phyloP scores from a whole-genome alignment of 1,140 invertebrate species.

The Aphelenchoides fujianensis region DNA sequence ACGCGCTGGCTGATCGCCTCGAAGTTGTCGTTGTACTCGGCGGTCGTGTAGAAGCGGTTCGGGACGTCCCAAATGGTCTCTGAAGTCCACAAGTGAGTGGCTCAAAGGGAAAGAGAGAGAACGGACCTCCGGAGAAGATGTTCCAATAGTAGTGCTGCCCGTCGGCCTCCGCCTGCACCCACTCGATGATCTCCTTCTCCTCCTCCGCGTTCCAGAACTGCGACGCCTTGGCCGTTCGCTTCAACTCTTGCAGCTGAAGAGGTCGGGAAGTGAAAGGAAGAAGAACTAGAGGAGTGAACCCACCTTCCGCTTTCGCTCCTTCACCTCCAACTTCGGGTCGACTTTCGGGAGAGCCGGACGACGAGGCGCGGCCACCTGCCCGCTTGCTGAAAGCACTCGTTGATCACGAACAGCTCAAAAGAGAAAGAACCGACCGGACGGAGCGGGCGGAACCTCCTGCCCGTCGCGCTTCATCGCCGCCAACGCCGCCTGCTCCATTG shows the following conservation, averaged over 20 bases:
- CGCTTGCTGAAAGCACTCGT: too few relatives aligned
- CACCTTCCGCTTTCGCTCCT: constrained; percentile 29
- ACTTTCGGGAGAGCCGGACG: background rate
- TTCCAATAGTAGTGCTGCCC: constrained; percentile 78
- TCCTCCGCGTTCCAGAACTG: constrained; percentile 57
- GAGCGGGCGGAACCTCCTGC: constrained; percentile 23
- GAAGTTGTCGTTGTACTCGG: constrained; percentile 53
- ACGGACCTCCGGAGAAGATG: constrained; percentile 73
- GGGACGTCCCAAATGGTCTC: constrained; percentile 62
- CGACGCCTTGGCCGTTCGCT: constrained; percentile 40
- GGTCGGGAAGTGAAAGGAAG: background rate
- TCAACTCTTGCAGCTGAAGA: constrained; percentile 45
- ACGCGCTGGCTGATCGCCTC: constrained; percentile 24
- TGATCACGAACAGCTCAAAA: too few relatives aligned
- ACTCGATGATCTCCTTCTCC: constrained; percentile 65
- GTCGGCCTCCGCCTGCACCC: constrained; percentile 71
- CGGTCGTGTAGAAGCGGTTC: constrained; percentile 56
- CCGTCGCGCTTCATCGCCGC: constrained; percentile 44
- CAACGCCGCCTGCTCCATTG: constrained; percentile 34
- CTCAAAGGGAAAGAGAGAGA: constrained; percentile 17
- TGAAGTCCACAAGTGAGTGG: constrained; percentile 25
- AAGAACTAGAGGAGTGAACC: constrained; percentile 6
- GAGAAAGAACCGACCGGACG: constrained; percentile 21
- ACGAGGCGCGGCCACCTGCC: background rate
- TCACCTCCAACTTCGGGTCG: constrained; percentile 26